Evolutionary conservation across 2,113 vertebrate genomes (phyloP), one percentile per base, ranked within the genome.

Genomic region (Cinclus mexicanus): DNA sequence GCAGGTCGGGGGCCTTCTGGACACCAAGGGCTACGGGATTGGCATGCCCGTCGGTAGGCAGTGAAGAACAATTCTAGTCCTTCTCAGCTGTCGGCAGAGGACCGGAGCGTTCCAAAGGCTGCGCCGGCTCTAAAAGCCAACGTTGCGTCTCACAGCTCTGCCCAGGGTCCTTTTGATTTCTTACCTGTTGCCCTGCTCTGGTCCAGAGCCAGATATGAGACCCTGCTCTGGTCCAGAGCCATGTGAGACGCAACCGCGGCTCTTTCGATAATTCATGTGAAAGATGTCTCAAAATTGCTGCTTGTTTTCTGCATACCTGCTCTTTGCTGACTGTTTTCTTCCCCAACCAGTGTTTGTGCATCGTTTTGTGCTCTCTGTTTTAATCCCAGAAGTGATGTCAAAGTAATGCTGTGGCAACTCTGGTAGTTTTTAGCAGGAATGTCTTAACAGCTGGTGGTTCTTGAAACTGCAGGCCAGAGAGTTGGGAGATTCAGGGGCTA

Each of bases 21-120:
- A 99, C 98, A 99, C 99, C 96, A 99, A 99, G 98, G 99, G 99
- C 98, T 99, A 99, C 87, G 99, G 99, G 97, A 99, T 99, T 94
- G 99, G 99, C 97, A 99, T 99, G 99, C 99, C 99, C 70, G 96
- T 99, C 94, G 99, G 99, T 99, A 98, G 95, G 98, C 98, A 91
- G 97, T 95, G 97, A 97, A 97, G 96, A 96, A 71, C 92, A 96
- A 97, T 97, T 97, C 94, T 96, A 97, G 97, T 96, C 97, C 92
- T 97, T 97, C 94, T 95, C 94, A 14, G 96, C 96, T 97, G 86
- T 94, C 76, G 82, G 90, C 96, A 92, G 97, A 97, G 93, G 96
- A 97, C 64, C 91, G 53, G 88, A 95, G 95, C 90, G 20, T 93
- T 94, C 82, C 74, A 95, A 88, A 95, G 96, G 93, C 93, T 93